phyloP scores from a whole-genome alignment of 1,140 invertebrate species.

The Drosophila nigrodunni region DNA sequence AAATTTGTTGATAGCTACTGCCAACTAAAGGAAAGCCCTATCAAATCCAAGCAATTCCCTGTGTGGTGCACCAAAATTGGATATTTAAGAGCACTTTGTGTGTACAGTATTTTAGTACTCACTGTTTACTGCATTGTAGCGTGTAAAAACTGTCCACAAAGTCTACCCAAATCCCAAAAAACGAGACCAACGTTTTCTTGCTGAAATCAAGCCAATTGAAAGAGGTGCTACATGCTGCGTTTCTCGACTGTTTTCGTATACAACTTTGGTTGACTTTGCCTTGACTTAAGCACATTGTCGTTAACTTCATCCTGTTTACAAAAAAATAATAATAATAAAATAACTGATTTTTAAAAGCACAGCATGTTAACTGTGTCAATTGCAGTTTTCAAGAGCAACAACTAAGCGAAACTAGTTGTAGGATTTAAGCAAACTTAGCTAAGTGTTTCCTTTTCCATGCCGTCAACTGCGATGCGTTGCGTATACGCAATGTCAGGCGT shows the following conservation, averaged over 20 bases:
- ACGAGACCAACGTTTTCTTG: not conserved
- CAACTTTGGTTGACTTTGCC: slow-evolving; percentile 34
- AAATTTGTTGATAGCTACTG: too few relatives aligned
- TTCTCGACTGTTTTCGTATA: slow-evolving; percentile 13
- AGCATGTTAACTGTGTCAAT: slow-evolving; percentile 47
- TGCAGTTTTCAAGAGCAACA: slow-evolving; percentile 55
- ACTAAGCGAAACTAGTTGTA: slow-evolving; percentile 14
- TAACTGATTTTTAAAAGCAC: too few relatives aligned
- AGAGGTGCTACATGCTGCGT: slow-evolving; percentile 21
- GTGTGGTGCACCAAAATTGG: too few relatives aligned
- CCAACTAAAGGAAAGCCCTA: too few relatives aligned
- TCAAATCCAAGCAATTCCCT: too few relatives aligned
- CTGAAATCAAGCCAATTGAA: slow-evolving; percentile 15
- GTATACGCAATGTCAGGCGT: slow-evolving; percentile 40
- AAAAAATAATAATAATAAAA: too few relatives aligned
- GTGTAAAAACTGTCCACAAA: not conserved
- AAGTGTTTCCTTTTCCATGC: slow-evolving; percentile 20
- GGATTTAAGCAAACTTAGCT: slow-evolving; percentile 21
- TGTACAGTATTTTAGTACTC: not conserved
- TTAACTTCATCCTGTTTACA: slow-evolving; percentile 43
- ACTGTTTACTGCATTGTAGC: not conserved
- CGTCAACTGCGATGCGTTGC: slow-evolving; percentile 8
- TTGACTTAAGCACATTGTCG: slow-evolving; percentile 41
- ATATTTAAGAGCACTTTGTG: not conserved
- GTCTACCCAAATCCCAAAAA: not conserved